Evolutionary conservation across 2,797 vertebrate genomes (phyloP), one percentile per base, ranked within the genome.

Genomic region (Meriones psammophilus): DNA sequence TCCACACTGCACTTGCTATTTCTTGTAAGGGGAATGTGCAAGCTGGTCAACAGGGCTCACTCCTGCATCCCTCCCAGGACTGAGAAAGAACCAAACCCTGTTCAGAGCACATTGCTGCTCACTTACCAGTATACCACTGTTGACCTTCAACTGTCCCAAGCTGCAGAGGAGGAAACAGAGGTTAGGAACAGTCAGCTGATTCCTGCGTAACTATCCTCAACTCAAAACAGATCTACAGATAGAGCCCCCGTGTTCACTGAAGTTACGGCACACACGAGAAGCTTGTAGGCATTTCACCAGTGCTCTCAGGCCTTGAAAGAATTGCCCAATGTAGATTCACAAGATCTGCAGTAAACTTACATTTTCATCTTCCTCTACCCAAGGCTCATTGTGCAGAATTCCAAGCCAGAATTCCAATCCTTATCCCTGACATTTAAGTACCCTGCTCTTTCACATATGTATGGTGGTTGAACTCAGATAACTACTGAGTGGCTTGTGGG

Each of bases 341-440:
- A 46, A 78, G 15, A 77, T 36, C 15, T 56, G 9, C 33, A 15
- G 28, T n/a, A 12, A 24, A 24, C 18, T 36, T 80, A 14, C 6
- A 62, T 46, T n/a, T 17, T 42, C 5, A 13, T 33, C 36, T 81
- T 24, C 36, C 4, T 12, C 5, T 17, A 92, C 9, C 26, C 0
- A 1, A 39, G 17, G 26, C 4, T 26, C 58, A 28, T 8, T 7
- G 46, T 36, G 39, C n/a, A 46, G 60, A 64, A 83, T 83, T 30
- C 36, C 84, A 73, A 39, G 36, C n/a, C 15, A 42, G 76, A 8
- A 0, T 42, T 42, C 42, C 42, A 42, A 71, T 50, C 1, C 54
- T 50, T 66, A 50, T 17, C 33, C 1, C 12, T 26, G 26, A 26
- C 1, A 8, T 1, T 4, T 2, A 0, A 0, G 8, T 10, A 36